A percentile compares a stretch with the other conserved stretches of the same genome.
These are phyloP conservation scores for Marcusenius ussheri DNA, from an alignment of 2,113 vertebrate genomes.

Conservation along the genomic window DNA sequence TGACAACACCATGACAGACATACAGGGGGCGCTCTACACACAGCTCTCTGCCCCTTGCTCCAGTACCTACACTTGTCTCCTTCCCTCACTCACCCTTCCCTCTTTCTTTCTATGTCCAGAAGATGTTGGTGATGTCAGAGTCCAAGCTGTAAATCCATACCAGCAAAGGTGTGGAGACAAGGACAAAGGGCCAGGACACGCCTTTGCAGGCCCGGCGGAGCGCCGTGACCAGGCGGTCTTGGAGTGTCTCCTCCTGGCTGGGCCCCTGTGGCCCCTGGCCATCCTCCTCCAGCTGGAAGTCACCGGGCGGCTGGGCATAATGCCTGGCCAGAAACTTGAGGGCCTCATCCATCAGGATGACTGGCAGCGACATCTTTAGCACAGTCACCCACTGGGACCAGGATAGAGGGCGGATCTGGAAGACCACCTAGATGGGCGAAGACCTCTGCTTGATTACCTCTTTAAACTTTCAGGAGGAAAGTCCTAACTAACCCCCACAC, in stretches of 20 bases:
- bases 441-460: background rate
- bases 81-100: background rate
- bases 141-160: conserved; percentile 70
- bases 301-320: conserved; percentile 59
- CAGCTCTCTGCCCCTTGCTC: background rate
- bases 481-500: background rate
- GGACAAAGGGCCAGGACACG: conserved; percentile 63
- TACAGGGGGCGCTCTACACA: background rate
- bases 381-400: conserved; percentile 70
- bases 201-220: conserved; percentile 43
- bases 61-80: background rate
- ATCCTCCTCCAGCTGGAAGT: conserved; percentile 51
- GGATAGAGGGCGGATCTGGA: conserved; percentile 64
- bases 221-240: background rate
- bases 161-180: conserved; percentile 54
- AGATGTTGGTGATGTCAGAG: conserved; percentile 70
- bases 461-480: background rate
- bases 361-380: conserved; percentile 67
- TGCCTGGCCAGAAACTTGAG: conserved; percentile 65
- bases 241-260: background rate
- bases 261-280: conserved; percentile 20
- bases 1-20: background rate
- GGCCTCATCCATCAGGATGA: conserved; percentile 66
- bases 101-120: conserved; percentile 54
- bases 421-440: conserved; percentile 52